Base-by-base conservation (phyloP, 2,797 vertebrate genomes). In the Molothrus aeneus region DNA sequence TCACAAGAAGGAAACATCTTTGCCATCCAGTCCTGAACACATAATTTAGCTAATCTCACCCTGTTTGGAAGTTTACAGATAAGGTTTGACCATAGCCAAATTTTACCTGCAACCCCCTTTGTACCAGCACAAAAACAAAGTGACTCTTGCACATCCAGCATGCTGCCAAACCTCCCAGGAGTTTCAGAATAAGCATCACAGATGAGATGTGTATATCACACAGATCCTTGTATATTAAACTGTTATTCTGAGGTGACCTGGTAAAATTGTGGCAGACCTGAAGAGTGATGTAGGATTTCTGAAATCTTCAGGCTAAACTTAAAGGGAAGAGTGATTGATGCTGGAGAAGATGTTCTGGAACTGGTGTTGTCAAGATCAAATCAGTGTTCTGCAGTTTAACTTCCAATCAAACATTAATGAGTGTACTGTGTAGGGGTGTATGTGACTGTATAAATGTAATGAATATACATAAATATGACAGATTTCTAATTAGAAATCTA, bases 1-100 rank as follows among this genome's bases (percentile, higher is more conserved):
- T 64, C 31, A 80, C 45, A 82, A 69, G 87, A 89, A 93, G 70
- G 56, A 94, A 92, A 93, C 11, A 59, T 65, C 53, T 83, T 87
- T 72, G 25, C 24, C 77, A 72, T 54, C 19, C 59, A 84, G 34
- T 79, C 73, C 69, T 66, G 80, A 84, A 66, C 11, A 70, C 47
- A 81, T 38, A 79, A 80, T 88, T 88, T 70, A 75, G 31, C 56
- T 81, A 43, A 89, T 65, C 22, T 91, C 32, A 85, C 32, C 40
- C 50, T 34, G 16, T 70, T 63, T 63, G 42, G 56, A 92, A 87
- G 48, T 71, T 80, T 95, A 72, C 82, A 89, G 66, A 71, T n/a
- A 43, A 93, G 34, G 47, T 75, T 16, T 84, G 59, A 84, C 82
- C 4, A 2, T 5, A 85, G 54, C 31, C 64, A 86, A 47, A 48